Percentiles rank a stretch among this genome's conserved stretches.
Conservation (phyloP, 2,113 vertebrate genomes). For the Zingel zingel region DNA sequence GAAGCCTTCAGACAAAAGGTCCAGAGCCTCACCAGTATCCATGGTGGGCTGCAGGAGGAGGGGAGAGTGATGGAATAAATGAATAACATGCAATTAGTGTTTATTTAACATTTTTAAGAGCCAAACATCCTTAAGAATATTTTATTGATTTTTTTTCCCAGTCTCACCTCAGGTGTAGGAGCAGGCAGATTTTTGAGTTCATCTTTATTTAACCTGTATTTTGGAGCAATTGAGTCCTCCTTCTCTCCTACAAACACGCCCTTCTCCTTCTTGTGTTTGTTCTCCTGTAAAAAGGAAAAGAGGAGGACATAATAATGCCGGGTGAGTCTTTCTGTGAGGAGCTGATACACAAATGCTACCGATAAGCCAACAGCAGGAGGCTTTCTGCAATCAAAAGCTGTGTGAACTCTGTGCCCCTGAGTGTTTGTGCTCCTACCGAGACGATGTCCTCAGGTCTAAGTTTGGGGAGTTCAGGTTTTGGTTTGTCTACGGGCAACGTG, state of each 20-base stretch:
- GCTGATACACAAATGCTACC: not conserved
- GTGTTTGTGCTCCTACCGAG: slow-evolving; percentile 53
- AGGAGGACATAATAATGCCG: not conserved
- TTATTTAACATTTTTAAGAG: not conserved
- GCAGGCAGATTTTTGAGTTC: slow-evolving; percentile 67
- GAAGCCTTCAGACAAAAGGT: slow-evolving; percentile 80
- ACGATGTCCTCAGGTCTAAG: slow-evolving; percentile 79
- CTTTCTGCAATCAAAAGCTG: not conserved
- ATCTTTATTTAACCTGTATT: slow-evolving; percentile 73
- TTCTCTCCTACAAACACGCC: slow-evolving; percentile 79
- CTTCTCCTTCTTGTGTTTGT: slow-evolving; percentile 62
- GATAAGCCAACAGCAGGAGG: not conserved
- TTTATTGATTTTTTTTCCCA: too few species aligned
- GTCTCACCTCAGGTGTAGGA: slow-evolving; percentile 74
- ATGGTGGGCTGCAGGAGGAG: slow-evolving; percentile 73
- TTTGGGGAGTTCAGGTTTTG: slow-evolving; percentile 68
- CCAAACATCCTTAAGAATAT: not conserved
- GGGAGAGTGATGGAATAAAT: too few species aligned
- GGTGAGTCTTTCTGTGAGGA: not conserved
- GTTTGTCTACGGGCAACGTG: slow-evolving; percentile 55
- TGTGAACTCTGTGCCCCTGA: not conserved
- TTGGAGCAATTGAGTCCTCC: slow-evolving; percentile 74
- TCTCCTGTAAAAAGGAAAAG: slow-evolving; percentile 64
- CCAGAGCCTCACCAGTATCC: slow-evolving; percentile 75
- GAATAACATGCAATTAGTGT: too few species aligned